Conservation (phyloP, 2,888 invertebrate genomes). For the Nephrotoma flavescens region DNA sequence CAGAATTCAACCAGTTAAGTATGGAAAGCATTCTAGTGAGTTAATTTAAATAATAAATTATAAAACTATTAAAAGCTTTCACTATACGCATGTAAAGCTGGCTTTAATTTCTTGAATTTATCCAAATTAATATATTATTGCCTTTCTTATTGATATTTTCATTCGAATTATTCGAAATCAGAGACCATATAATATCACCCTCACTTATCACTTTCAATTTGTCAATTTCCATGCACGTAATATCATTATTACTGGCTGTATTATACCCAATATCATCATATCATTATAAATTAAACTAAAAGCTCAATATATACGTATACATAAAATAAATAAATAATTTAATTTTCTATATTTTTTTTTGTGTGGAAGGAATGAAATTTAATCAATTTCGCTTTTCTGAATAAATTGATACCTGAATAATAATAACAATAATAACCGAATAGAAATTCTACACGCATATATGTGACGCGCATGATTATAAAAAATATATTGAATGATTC, state of each 20-base stretch:
- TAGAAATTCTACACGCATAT: neutral
- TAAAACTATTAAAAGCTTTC: too few relatives aligned
- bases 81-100: too few relatives aligned
- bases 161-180: too few relatives aligned
- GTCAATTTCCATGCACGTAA: neutral
- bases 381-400: neutral
- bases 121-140: too few relatives aligned
- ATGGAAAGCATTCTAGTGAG: too few relatives aligned
- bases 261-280: neutral
- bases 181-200: neutral
- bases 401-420: neutral
- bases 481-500: neutral
- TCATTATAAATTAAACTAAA: neutral
- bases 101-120: too few relatives aligned
- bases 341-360: neutral
- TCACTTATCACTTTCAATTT: neutral
- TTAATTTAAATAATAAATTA: too few relatives aligned
- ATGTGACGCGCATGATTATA: neutral
- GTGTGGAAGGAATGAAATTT: neutral
- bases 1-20: too few relatives aligned
- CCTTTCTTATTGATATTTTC: too few relatives aligned
- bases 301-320: neutral
- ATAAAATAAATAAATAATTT: neutral
- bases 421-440: neutral
- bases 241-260: neutral